phyloP scores from a whole-genome alignment of 2,113 vertebrate species.

The Setophaga kirtlandii region DNA sequence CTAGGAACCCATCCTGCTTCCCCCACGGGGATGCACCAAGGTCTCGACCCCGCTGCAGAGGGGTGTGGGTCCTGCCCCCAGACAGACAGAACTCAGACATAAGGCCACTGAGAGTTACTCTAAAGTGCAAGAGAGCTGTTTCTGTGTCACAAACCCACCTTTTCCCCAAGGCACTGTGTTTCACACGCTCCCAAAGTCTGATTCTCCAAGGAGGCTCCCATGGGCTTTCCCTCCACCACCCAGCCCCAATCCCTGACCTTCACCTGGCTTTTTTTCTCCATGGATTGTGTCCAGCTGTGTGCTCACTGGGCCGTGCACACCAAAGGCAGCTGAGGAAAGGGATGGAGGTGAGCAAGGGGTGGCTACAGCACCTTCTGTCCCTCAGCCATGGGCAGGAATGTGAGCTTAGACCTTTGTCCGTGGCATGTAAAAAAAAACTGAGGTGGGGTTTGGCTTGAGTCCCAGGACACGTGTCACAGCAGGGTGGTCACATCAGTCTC shows the following conservation, averaged over 20 bases:
- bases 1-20: not conserved
- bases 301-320: not conserved
- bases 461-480: not conserved
- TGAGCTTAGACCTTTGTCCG: not conserved
- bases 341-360: not conserved
- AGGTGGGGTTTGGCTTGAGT: not conserved
- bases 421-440: not conserved
- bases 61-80: not conserved
- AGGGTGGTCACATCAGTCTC: not conserved
- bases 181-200: not conserved
- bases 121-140: constrained; percentile 1
- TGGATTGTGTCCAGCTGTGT: not conserved
- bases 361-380: not conserved
- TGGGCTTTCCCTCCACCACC: not conserved
- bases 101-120: constrained; percentile 31
- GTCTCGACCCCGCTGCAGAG: rapidly evolving
- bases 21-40: not conserved
- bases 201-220: not conserved
- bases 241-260: not conserved
- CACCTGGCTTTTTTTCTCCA: not conserved
- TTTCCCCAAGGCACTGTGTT: not conserved
- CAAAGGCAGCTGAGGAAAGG: not conserved
- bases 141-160: not conserved
- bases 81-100: not conserved
- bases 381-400: not conserved